Conservation (phyloP, 2,797 vertebrate species). For the Pelochelys cantorii region DNA sequence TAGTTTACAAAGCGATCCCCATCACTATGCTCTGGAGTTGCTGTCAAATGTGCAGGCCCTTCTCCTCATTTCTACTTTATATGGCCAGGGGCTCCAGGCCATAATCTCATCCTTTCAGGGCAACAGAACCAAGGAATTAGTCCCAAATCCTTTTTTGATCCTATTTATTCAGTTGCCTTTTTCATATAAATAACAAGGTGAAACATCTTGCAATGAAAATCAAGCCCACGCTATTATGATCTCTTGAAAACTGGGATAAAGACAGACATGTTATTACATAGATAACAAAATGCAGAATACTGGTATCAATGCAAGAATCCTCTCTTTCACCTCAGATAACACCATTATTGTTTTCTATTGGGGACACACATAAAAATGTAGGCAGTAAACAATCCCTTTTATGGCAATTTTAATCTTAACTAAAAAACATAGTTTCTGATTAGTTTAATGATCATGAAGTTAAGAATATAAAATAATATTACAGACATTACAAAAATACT, state of each 20-base stretch:
- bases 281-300: background rate
- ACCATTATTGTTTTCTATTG: background rate
- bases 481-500: background rate
- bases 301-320: background rate
- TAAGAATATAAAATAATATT: background rate
- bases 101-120: background rate
- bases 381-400: background rate
- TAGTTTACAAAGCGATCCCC: background rate
- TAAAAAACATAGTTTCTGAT: background rate
- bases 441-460: background rate
- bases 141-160: background rate
- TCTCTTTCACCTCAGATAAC: background rate
- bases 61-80: background rate
- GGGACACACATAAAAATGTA: background rate
- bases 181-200: background rate
- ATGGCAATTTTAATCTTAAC: background rate
- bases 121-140: background rate
- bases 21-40: background rate
- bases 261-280: background rate
- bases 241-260: background rate
- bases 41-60: background rate
- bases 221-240: background rate
- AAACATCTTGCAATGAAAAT: background rate
- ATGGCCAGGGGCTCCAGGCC: background rate
- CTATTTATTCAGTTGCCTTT: background rate